Evolutionary conservation across 2,113 vertebrate species (phyloP), one percentile per base, ranked within the genome.

Genomic region (Pituophis catenifer): DNA sequence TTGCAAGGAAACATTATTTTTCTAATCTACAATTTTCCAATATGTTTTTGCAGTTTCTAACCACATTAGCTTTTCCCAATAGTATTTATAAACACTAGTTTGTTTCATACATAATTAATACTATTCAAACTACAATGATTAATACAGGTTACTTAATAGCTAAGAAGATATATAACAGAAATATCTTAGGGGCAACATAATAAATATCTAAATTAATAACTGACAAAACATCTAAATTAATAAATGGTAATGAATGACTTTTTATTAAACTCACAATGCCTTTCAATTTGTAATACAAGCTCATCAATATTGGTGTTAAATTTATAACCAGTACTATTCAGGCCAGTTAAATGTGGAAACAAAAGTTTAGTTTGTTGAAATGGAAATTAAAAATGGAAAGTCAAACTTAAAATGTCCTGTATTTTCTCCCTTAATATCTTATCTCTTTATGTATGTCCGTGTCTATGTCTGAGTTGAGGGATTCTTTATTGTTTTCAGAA

Each of bases 151-250:
- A 59, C 38, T 8, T 58, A 38, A 81, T 81, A 81, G 89, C 70
- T 58, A 93, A 90, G 88, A 85, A 90, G 88, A 93, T 86, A 90
- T 90, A 90, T 3, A 58, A 89, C n/a, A 58, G 23, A 89, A 93
- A 93, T 48, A 92, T 53, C 70, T 90, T 58, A n/a, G 54, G 65
- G 88, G 88, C 8, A 86, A 59, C 19, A 52, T 86, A 59, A 93
- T 90, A 90, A 85, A 48, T 52, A 44, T 85, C 88, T 93, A 89
- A 88, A 88, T 88, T 88, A 92, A 92, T 88, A 92, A 53, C 89
- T 93, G 70, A 26, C 57, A 92, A 89, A 85, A 55, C 57, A 29
- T 85, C 88, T 93, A 81, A 88, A 88, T 88, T 88, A 92, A 92
- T 87, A 92, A 59, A 93, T 93, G 88, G 24, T 85, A 89, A 89